Evolutionary conservation across 53 echinoderm and acorn worm genomes (phyloP).

Genomic region (Stichopus horrens): DNA sequence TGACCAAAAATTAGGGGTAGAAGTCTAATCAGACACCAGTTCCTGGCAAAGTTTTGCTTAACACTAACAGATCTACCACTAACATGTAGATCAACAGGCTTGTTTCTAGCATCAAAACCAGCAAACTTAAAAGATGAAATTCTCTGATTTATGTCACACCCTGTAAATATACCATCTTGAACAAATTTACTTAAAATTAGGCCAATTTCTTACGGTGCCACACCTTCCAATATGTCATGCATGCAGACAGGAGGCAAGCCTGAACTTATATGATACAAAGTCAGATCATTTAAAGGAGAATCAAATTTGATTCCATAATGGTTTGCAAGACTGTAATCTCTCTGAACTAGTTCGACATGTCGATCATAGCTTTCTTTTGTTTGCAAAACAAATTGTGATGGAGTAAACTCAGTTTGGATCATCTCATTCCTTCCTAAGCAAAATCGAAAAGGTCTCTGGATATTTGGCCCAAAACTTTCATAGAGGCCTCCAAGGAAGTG

Average conservation of each 20-base stretch:
- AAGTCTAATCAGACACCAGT: constrained; percentile 48
- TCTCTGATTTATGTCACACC: constrained; percentile 31
- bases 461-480: constrained; percentile 47
- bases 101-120: constrained; percentile 33
- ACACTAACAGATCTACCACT: constrained; percentile 25
- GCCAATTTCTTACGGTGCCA: constrained; percentile 45
- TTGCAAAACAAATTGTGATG: constrained; percentile 28
- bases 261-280: constrained; percentile 48
- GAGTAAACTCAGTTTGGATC: constrained; percentile 36
- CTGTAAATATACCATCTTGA: constrained; percentile 12
- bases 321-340: constrained; percentile 19
- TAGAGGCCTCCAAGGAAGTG: constrained; percentile 46
- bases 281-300: constrained; percentile 33
- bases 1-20: constrained; percentile 31
- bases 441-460: constrained; percentile 49
- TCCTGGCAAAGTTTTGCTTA: constrained; percentile 46
- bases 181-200: constrained; percentile 42
- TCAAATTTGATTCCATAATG: constrained; percentile 36
- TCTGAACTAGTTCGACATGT: constrained; percentile 16
- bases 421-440: constrained; percentile 30
- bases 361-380: constrained; percentile 30
- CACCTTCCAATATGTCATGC: constrained; percentile 53
- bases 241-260: constrained; percentile 43
- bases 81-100: constrained; percentile 36
- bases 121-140: constrained; percentile 37